phyloP scores from a whole-genome alignment of 2,113 vertebrate species.

The Thamnophis sirtalis region DNA sequence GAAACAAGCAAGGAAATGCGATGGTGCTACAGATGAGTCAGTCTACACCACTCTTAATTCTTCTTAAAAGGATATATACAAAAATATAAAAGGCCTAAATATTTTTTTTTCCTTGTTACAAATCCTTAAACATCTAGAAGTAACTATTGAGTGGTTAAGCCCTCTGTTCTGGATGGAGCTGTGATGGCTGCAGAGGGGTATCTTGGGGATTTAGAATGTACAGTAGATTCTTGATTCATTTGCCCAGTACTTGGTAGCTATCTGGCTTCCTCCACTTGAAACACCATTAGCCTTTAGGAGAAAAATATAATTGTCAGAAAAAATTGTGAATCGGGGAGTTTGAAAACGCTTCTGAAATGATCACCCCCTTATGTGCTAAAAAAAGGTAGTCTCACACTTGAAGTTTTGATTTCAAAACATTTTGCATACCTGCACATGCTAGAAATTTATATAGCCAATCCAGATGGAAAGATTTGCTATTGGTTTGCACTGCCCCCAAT shows the following conservation, averaged over 20 bases:
- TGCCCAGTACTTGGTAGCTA: slow-evolving; percentile 58
- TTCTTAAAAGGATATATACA: slow-evolving; percentile 56
- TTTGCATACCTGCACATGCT: neutral
- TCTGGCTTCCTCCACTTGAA: slow-evolving; percentile 61
- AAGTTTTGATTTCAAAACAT: neutral
- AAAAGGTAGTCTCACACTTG: neutral
- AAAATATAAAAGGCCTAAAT: slow-evolving; percentile 59
- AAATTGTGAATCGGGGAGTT: neutral
- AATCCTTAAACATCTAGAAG: slow-evolving; percentile 43
- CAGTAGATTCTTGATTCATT: slow-evolving; percentile 39
- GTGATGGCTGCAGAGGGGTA: slow-evolving; percentile 27
- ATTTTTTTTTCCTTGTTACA: slow-evolving; percentile 32
- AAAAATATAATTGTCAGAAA: slow-evolving; percentile 56
- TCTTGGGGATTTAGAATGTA: slow-evolving; percentile 38
- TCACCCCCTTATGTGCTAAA: neutral
- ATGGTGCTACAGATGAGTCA: slow-evolving; percentile 16
- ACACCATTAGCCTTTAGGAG: slow-evolving; percentile 59
- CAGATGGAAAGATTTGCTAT: slow-evolving; percentile 25
- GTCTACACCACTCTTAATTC: slow-evolving; percentile 24
- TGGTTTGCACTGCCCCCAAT: neutral
- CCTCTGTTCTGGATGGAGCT: slow-evolving; percentile 26
- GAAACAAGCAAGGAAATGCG: slow-evolving; percentile 29
- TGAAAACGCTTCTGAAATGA: neutral
- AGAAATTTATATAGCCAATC: neutral
- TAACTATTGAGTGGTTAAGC: neutral